Conservation (phyloP, 2,797 vertebrate genomes). For the Microctenopoma lineatum region DNA sequence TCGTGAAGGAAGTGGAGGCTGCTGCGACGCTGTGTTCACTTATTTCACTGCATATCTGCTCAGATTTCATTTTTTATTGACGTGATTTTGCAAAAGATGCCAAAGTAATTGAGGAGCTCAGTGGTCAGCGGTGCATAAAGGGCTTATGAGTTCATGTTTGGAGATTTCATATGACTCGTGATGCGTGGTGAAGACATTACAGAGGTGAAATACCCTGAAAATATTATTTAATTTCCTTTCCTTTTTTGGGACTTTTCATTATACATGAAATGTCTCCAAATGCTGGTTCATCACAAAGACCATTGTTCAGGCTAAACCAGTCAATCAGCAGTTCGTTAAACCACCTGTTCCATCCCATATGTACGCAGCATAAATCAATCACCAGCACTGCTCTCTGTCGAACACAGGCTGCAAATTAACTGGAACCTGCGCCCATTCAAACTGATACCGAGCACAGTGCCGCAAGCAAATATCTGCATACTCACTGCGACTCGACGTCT, state of each 20-base stretch:
- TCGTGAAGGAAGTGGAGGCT: constrained; percentile 13
- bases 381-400: constrained; percentile 14
- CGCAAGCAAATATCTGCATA: constrained; percentile 43
- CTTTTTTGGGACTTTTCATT: neutral
- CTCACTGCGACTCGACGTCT: constrained; percentile 47
- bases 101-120: constrained; percentile 62
- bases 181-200: constrained; percentile 37
- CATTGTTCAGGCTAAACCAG: neutral
- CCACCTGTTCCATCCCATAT: neutral
- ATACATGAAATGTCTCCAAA: constrained; percentile 3
- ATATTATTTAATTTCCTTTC: constrained; percentile 5
- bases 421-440: constrained; percentile 49
- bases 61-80: constrained; percentile 58
- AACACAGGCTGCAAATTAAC: constrained; percentile 47
- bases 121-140: constrained; percentile 44
- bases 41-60: constrained; percentile 45
- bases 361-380: constrained; percentile 23
- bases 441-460: constrained; percentile 45
- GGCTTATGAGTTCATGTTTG: constrained; percentile 52
- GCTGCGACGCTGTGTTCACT: neutral
- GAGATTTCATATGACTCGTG: constrained; percentile 55
- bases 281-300: neutral
- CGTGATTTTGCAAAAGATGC: constrained; percentile 61
- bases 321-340: neutral
- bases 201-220: constrained; percentile 37